Conservation (phyloP, 2,797 vertebrate species). For the Numenius phaeopus region DNA sequence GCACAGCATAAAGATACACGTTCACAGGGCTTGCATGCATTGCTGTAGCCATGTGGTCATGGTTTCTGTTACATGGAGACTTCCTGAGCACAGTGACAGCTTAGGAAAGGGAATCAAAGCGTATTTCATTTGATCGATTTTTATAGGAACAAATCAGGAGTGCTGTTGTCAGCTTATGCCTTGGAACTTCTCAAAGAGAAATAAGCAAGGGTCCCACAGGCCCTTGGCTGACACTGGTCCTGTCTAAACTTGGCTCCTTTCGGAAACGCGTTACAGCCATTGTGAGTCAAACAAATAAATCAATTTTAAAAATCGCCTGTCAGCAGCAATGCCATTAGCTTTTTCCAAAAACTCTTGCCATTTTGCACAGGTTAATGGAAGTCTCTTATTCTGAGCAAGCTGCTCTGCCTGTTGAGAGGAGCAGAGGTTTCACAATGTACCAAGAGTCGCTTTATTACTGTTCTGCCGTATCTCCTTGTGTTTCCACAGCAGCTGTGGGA, state of each 20-base stretch:
- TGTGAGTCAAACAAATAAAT: slow-evolving; percentile 40
- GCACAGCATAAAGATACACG: background rate
- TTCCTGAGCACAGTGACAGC: background rate
- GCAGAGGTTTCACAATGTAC: background rate
- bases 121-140: background rate
- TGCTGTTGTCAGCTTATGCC: background rate
- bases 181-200: slow-evolving; percentile 25
- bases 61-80: background rate
- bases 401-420: background rate
- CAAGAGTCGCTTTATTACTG: background rate
- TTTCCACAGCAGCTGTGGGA: background rate
- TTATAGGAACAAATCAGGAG: slow-evolving; percentile 22
- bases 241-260: slow-evolving; percentile 35
- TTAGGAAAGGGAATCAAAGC: slow-evolving; percentile 2
- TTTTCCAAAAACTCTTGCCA: slow-evolving; percentile 7
- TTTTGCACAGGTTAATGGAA: slow-evolving; percentile 17
- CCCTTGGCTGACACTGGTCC: slow-evolving; percentile 25
- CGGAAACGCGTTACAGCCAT: background rate
- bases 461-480: background rate
- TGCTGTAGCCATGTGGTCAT: background rate
- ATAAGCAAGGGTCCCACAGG: slow-evolving; percentile 27
- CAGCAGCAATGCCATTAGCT: background rate
- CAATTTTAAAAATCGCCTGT: background rate
- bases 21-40: background rate
- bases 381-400: background rate